A percentile compares a stretch with the other conserved stretches of the same genome.
Conservation (phyloP, 1,140 invertebrate genomes). For the Drosophila neocordata region DNA sequence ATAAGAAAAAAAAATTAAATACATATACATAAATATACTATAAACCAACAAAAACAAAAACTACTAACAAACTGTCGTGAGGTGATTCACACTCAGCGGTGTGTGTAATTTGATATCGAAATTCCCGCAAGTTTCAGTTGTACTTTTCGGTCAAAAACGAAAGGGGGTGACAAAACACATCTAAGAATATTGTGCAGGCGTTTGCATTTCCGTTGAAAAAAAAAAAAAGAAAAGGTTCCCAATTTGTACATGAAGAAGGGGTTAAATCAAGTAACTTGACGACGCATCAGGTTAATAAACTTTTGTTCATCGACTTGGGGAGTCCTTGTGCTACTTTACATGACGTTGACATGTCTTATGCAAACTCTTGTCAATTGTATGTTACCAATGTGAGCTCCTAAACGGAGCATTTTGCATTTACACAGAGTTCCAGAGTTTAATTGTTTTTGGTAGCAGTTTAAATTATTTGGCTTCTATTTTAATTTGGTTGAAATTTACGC, state of each 20-base stretch:
- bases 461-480: not conserved
- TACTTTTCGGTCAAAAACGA: conserved; percentile 18
- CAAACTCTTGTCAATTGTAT: conserved; percentile 18
- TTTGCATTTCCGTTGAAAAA: conserved; percentile 64
- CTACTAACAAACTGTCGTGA: conserved; percentile 24
- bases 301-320: conserved; percentile 25
- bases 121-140: conserved; percentile 49
- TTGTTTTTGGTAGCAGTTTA: no score
- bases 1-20: conserved; percentile 39
- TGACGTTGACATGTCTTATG: conserved; percentile 22
- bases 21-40: conserved; percentile 29
- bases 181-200: conserved; percentile 58
- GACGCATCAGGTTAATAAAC: conserved; percentile 73
- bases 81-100: conserved; percentile 11
- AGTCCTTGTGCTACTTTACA: conserved; percentile 71
- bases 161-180: conserved; percentile 30
- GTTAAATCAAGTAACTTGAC: conserved; percentile 64
- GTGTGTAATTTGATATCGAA: conserved; percentile 61
- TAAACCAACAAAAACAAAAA: conserved; percentile 38
- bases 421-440: no score
- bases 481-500: not conserved
- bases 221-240: conserved; percentile 27
- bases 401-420: no score
- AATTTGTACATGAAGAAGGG: conserved; percentile 19
- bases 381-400: conserved; percentile 16